These are phyloP conservation scores for Grus americana DNA, from an alignment of 2,113 vertebrate genomes.

Conservation along the genomic window DNA sequence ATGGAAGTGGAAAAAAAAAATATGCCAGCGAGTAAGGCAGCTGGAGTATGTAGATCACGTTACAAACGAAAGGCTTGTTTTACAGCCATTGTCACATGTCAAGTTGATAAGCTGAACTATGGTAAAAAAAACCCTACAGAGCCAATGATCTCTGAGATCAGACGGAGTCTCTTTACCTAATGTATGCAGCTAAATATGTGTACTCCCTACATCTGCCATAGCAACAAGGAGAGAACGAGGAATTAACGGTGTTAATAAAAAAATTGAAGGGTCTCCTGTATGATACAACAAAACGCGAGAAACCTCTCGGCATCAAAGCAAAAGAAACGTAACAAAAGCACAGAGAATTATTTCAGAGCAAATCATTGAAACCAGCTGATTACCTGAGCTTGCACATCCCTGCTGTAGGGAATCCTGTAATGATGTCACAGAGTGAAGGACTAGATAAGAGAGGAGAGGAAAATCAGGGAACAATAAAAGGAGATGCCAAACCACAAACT, in stretches of 20 bases:
- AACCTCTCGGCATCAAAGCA: constrained; percentile 56
- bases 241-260: constrained; percentile 48
- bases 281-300: not conserved
- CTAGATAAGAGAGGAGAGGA: constrained; percentile 73
- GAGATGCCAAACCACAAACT: constrained; percentile 62
- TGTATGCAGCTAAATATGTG: constrained; percentile 34
- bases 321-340: constrained; percentile 8
- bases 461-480: constrained; percentile 52
- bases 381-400: constrained; percentile 85
- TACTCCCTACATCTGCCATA: constrained; percentile 46
- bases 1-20: not conserved
- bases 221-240: constrained; percentile 35
- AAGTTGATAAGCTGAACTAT: constrained; percentile 51
- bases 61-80: constrained; percentile 48
- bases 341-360: constrained; percentile 29
- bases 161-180: constrained; percentile 36
- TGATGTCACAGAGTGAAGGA: constrained; percentile 78
- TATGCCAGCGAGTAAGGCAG: not conserved
- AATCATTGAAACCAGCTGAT: constrained; percentile 54
- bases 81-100: constrained; percentile 57
- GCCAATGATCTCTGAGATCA: constrained; percentile 36
- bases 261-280: not conserved
- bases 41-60: not conserved
- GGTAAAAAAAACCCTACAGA: not conserved
- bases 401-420: constrained; percentile 82